Conservation (phyloP, 2,888 invertebrate genomes). For the Blastobasis lacticolella region DNA sequence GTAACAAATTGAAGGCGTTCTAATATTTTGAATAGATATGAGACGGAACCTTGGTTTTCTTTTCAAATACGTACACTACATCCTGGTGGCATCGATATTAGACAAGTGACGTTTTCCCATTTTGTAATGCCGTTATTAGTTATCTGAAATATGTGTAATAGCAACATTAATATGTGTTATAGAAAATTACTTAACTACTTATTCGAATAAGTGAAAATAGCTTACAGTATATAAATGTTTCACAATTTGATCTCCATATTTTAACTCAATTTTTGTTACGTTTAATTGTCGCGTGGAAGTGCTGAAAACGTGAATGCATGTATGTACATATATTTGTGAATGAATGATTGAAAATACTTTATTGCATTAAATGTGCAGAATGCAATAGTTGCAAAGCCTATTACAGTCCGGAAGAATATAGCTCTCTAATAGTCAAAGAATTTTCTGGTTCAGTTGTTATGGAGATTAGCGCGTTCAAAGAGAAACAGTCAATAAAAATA, state of each 20-base stretch:
- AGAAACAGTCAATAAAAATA: no score
- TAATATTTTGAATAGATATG: slow-evolving; percentile 10
- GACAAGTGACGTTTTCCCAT: slow-evolving; percentile 20
- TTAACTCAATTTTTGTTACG: slow-evolving; percentile 20
- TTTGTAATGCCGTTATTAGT: slow-evolving; percentile 26
- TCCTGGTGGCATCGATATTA: slow-evolving; percentile 10
- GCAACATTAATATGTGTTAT: no score
- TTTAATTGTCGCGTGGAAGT: slow-evolving; percentile 21
- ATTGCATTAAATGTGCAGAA: no score
- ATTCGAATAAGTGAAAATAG: background rate
- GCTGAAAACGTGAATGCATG: slow-evolving; percentile 15
- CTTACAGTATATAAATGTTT: slow-evolving; percentile 25
- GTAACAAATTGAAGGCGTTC: no score
- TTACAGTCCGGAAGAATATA: no score
- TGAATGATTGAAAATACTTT: background rate
- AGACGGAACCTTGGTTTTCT: background rate
- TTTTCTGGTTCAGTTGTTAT: no score
- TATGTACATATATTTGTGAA: background rate
- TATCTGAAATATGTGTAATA: slow-evolving; percentile 25
- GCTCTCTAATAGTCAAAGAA: no score
- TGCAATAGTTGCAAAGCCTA: no score
- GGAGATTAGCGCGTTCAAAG: no score
- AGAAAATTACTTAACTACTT: no score
- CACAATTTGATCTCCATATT: background rate
- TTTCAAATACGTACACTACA: no score